Evolutionary conservation across 2,113 vertebrate species (phyloP).

Genomic region (Anser cygnoides): DNA sequence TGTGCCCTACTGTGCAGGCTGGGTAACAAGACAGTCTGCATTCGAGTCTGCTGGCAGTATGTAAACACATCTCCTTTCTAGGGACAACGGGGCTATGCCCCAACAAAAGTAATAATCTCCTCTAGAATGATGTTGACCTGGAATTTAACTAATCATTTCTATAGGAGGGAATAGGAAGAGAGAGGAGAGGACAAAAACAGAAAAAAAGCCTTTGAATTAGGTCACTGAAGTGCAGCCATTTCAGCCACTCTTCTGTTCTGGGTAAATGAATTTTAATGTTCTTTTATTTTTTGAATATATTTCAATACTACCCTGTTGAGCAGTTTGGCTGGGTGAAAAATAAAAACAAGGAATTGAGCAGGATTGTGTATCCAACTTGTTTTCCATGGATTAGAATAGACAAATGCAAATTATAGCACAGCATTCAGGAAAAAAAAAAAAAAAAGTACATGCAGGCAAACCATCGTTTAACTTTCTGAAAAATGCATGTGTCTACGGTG

Average conservation of each 20-base stretch:
- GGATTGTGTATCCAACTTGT: not conserved
- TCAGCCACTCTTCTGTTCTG: not conserved
- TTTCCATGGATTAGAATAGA: not conserved
- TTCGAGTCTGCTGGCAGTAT: conserved; percentile 6
- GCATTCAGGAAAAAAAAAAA: not conserved
- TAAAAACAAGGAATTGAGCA: not conserved
- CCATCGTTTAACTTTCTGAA: conserved; percentile 23
- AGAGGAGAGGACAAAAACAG: not conserved
- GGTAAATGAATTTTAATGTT: conserved; percentile 12
- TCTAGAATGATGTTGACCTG: not conserved
- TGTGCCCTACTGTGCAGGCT: conserved; percentile 13
- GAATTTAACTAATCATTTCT: conserved; percentile 29
- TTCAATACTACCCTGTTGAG: not conserved
- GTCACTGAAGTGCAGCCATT: not conserved
- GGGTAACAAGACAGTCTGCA: conserved; percentile 50
- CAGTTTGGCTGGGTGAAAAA: conserved; percentile 4
- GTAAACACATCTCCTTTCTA: conserved; percentile 32
- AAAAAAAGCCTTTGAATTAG: not conserved
- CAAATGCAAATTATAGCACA: not conserved
- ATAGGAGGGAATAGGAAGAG: not conserved
- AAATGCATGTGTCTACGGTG: not conserved
- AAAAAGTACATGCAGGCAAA: not conserved
- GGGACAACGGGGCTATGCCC: not conserved
- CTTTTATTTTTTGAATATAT: not conserved
- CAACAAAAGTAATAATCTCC: conserved; percentile 26